Base-by-base conservation (phyloP, 2,888 invertebrate genomes). In the Nymphalis urticae region DNA sequence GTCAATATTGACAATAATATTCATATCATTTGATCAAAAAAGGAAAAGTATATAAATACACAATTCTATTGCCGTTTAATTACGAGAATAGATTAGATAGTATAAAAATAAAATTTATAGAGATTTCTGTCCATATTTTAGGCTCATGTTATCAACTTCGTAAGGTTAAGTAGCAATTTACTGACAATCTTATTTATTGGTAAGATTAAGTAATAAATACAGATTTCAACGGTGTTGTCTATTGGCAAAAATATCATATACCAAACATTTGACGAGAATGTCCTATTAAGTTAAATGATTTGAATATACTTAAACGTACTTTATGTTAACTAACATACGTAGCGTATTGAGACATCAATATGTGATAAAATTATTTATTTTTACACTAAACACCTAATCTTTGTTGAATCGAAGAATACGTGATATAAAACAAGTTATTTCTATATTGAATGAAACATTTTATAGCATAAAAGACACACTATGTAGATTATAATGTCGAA, bases 121-220 rank as follows among this genome's bases (percentile, higher is more conserved):
- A 58, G 13, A 58, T 50, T 56, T 60, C 16, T 56, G 60, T 64
- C 42, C 56, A 70, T 72, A 70, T 68, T 70, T 72, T 68, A 74
- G 66, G 68, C 64, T 56, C 36, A 17, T 19, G 24, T n/a, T 19
- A 27, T 27, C 27, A 3, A n/a, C 32, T 58, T 27, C 48, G 19
- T 61, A 50, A 67, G 36, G 27, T 66, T 61, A 54, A 32, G 51
- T 66, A 64, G 42, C 54, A 56, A 24, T 66, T 58, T 66, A 61
- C 24, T 42, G 58, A 69, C 72, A 72, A 69, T 64, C 66, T 68
- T 72, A 72, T 71, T 72, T 73, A 75, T 71, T 66, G 67, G 48
- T 51, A 48, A 73, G 71, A 76, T 74, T 74, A 72, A 64, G 66
- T 66, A 59, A 70, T 73, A 75, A 75, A 69, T 72, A 64, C n/a